Base-by-base conservation (phyloP, 2,888 invertebrate genomes). In the Phortica okadai region DNA sequence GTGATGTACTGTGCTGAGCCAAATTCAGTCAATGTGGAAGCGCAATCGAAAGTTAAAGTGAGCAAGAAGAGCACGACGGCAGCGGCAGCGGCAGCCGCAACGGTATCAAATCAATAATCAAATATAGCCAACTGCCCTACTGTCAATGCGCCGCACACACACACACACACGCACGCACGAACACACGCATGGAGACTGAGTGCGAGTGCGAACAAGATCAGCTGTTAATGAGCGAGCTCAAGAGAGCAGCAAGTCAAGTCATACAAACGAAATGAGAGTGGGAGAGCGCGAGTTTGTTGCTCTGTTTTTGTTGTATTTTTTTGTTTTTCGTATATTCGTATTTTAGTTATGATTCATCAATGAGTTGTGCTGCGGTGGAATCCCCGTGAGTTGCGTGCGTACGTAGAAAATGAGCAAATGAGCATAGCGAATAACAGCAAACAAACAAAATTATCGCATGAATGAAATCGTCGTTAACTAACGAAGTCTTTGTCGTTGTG, bases 361-460 rank as follows among this genome's bases (percentile, higher is more conserved):
- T 45, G 8, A 78, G 73, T n/a, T 42, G 67, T 64, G 76, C 58
- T 74, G 50, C 78, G 67, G 84, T 88, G 86, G 88, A 81, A 84
- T 86, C 86, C 86, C 87, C 84, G 79, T 64, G 0, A 25, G 75
- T 77, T 54, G 58, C 58, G 41, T 50, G 64, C 75, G 75, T 75
- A 74, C 74, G 7, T 58, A 11, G 21, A 25, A 69, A 44, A 59
- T 4, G 59, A 4, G 25, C 62, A 21, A 62, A 25, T 21, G 25
- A 62, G 41, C 6, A 41, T 11, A 66, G 41, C 66, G 45, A 69
- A 16, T 45, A 54, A 3, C 10, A 54, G 54, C 11, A 67, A 16
- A 69, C 56, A 74, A 74, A 74, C 54, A 69, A 59, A 69, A 21
- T 75, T 69, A 69, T 75, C 58, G 69, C 74, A 54, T 75, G 74